These are phyloP conservation scores for Stramonita haemastoma DNA, from an alignment of 2,888 invertebrate genomes.

Conservation along the genomic window DNA sequence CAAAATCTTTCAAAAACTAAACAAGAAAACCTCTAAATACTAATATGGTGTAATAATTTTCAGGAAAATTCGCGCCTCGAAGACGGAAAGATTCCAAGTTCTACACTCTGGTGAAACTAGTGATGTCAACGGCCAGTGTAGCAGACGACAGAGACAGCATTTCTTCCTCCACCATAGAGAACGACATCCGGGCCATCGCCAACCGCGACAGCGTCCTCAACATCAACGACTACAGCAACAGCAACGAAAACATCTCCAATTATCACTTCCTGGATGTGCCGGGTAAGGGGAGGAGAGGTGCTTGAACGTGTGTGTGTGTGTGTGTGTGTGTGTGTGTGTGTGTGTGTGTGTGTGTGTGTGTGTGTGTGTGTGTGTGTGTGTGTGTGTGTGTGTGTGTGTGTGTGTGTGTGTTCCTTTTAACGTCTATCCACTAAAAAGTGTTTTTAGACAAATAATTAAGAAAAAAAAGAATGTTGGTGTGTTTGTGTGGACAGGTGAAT, in stretches of 20 bases:
- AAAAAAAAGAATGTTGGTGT: too few relatives aligned
- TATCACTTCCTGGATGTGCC: slow-evolving; percentile 36
- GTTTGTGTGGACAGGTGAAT: too few relatives aligned
- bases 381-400: neutral
- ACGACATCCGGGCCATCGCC: slow-evolving; percentile 52
- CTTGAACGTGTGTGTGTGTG: too few relatives aligned
- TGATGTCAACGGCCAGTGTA: slow-evolving; percentile 55
- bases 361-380: too few relatives aligned
- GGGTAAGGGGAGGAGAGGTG: slow-evolving; percentile 1
- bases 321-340: too few relatives aligned
- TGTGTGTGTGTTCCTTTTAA: too few relatives aligned
- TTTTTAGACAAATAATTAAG: too few relatives aligned
- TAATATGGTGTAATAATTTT: too few relatives aligned
- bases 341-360: too few relatives aligned
- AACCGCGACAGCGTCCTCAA: slow-evolving; percentile 52
- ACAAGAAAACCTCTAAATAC: too few relatives aligned
- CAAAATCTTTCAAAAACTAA: too few relatives aligned
- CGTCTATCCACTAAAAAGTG: too few relatives aligned
- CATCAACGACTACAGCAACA: slow-evolving; percentile 47
- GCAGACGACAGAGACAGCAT: slow-evolving; percentile 52
- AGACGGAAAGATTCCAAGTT: slow-evolving; percentile 56
- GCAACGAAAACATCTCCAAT: slow-evolving; percentile 50
- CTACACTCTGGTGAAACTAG: slow-evolving; percentile 56
- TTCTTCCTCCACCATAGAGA: slow-evolving; percentile 53
- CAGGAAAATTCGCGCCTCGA: slow-evolving; percentile 54